Evolutionary conservation across 2,113 vertebrate genomes (phyloP).

Genomic region (Parotia lawesii): DNA sequence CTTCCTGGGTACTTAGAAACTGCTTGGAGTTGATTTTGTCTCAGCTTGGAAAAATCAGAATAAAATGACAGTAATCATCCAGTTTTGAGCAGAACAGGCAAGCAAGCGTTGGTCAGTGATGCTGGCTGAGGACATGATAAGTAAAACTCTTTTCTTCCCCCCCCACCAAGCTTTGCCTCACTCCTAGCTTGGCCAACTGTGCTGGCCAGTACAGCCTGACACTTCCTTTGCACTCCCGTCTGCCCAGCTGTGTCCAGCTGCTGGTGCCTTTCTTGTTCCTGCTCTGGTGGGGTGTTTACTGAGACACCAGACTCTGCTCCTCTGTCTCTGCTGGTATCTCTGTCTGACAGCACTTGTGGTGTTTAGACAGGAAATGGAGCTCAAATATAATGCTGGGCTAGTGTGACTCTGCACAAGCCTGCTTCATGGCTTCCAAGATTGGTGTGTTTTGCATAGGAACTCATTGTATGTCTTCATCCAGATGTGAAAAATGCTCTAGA

Average conservation of each 20-base stretch:
- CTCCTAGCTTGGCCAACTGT: neutral
- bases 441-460: neutral
- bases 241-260: conserved; percentile 13
- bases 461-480: neutral
- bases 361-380: neutral
- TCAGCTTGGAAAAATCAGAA: neutral
- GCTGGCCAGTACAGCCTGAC: neutral
- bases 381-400: neutral
- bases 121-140: neutral
- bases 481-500: neutral
- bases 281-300: neutral
- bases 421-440: neutral
- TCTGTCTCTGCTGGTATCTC: neutral
- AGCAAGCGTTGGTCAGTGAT: neutral
- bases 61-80: neutral
- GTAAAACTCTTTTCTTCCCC: neutral
- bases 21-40: neutral
- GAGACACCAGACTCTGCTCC: neutral
- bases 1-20: neutral
- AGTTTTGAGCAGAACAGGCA: neutral
- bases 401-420: neutral
- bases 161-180: neutral
- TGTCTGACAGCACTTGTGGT: neutral
- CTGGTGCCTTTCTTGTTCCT: neutral
- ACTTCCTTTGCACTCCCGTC: neutral